Evolutionary conservation across 2,113 vertebrate genomes (phyloP).

Genomic region (Ursus arctos): DNA sequence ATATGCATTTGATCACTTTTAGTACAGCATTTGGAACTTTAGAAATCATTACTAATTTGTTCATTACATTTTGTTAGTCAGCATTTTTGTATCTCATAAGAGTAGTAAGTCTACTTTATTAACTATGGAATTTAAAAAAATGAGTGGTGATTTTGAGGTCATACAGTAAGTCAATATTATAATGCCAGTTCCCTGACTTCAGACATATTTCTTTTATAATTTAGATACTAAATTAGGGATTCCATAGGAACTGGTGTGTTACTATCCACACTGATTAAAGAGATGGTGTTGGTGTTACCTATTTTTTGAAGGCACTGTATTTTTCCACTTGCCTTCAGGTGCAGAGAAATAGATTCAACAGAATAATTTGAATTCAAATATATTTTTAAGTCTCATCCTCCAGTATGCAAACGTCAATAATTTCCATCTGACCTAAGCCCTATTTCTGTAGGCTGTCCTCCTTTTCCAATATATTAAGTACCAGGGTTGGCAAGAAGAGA

Average conservation of each 20-base stretch:
- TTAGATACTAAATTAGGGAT: not conserved
- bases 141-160: not conserved
- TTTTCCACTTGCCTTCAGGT: not conserved
- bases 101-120: not conserved
- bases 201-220: not conserved
- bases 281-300: not conserved
- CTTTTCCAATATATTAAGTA: not conserved
- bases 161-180: not conserved
- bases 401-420: not conserved
- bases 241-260: not conserved
- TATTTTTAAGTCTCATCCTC: not conserved
- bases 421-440: not conserved
- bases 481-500: not conserved
- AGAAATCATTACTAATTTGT: conserved; percentile 24
- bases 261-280: not conserved
- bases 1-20: not conserved
- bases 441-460: not conserved
- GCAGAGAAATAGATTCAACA: not conserved
- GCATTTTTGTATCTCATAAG: not conserved
- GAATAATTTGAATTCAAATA: conserved; percentile 22
- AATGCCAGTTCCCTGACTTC: not conserved
- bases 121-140: not conserved
- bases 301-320: not conserved
- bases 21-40: not conserved
- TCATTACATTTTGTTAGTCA: not conserved